A percentile compares a stretch with the other conserved stretches of the same genome.
Conservation (phyloP, 2,113 vertebrate genomes). For the Gadus chalcogrammus region DNA sequence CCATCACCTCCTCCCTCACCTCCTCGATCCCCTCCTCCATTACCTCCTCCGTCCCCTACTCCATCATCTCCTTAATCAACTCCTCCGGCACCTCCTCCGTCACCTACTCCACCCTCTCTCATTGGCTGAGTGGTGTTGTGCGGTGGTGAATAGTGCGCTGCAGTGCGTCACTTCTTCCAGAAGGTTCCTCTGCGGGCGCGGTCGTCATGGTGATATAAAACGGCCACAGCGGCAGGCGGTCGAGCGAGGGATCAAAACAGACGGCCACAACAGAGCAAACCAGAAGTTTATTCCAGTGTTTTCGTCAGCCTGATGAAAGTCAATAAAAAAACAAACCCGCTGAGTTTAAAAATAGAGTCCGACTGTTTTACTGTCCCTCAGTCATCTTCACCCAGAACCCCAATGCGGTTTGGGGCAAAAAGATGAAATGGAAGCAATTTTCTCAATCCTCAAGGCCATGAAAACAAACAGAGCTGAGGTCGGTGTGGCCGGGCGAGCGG, state of each 20-base stretch:
- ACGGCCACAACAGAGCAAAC: constrained; percentile 10
- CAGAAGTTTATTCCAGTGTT: constrained; percentile 20
- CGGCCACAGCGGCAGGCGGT: constrained; percentile 12
- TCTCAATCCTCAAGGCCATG: constrained; percentile 18
- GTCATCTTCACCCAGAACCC: constrained; percentile 5
- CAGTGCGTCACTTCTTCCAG: background rate
- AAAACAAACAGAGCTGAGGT: constrained; percentile 55
- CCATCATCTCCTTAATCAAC: no score
- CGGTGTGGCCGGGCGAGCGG: constrained; percentile 53
- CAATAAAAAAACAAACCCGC: background rate
- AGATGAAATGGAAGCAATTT: constrained; percentile 35
- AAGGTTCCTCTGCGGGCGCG: background rate
- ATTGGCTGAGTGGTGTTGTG: constrained; percentile 35
- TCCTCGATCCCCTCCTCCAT: no score
- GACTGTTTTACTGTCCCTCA: background rate
- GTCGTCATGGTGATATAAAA: background rate
- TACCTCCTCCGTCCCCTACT: no score
- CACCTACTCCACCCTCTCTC: background rate
- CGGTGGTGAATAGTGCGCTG: background rate
- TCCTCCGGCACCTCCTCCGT: no score
- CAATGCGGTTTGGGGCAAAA: background rate
- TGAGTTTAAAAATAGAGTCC: constrained; percentile 28
- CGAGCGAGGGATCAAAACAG: constrained; percentile 19
- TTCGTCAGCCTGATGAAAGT: background rate
- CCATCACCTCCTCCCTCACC: no score